Base-by-base conservation (phyloP, 2,113 vertebrate genomes). In the Rallus limicola region DNA sequence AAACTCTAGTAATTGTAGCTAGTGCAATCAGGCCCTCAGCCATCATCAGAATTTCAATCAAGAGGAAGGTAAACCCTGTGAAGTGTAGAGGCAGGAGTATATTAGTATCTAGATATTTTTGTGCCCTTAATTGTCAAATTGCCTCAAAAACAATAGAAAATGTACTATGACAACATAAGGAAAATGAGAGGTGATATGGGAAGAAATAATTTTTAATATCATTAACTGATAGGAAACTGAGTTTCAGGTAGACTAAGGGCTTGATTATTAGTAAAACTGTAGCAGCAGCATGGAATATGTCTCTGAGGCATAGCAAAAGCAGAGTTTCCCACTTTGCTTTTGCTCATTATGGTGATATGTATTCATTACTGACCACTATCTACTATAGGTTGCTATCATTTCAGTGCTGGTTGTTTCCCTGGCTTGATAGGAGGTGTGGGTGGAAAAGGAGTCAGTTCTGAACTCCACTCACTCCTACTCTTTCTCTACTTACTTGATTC, bases 31-130 rank as follows among this genome's bases (percentile, higher is more conserved):
- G 74, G 44, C 75, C 56, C 65, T 92, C 75, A 92, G 78, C 81
- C 95, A 92, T 86, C 94, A 95, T 91, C 85, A 94, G 95, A 97
- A 97, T 89, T 97, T 97, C 70, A 96, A 90, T 77, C 78, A 93
- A 93, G 84, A 90, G 55, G 72, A 83, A 80, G 76, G 82, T 93
- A 93, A 95, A 81, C 71, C 24, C 31, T 91, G 72, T 69, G 68
- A 77, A 76, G 5, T 44, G 29, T 76, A n/a, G 6, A 85, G 64
- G 28, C 46, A 86, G 59, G 34, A 53, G 58, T 64, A 17, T 68
- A 63, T 81, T 67, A 67, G 28, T 65, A 82, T 52, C 55, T 48
- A 65, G 36, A 80, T 78, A 60, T 38, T 92, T 94, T 93, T 90
- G 28, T 83, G 55, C 31, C 21, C 26, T 77, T 78, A 29, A 19